Evolutionary conservation across 2,113 vertebrate species (phyloP).

Genomic region (Paramormyrops kingsleyae): DNA sequence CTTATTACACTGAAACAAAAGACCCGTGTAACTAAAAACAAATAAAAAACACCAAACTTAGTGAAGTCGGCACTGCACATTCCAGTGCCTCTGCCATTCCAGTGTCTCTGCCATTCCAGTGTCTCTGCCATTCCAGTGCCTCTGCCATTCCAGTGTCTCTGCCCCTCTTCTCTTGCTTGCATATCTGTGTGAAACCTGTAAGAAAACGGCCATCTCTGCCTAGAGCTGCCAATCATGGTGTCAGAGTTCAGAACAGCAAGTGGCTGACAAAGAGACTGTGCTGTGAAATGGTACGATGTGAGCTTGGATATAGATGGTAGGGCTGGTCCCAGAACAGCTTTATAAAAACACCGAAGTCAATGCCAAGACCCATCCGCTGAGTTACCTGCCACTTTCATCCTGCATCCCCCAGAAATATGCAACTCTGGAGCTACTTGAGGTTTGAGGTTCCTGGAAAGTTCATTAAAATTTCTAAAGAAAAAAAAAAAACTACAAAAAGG

Average conservation of each 20-base stretch:
- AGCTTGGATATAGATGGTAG: background rate
- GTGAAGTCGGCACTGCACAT: background rate
- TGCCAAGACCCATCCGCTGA: background rate
- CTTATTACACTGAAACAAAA: background rate
- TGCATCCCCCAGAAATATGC: background rate
- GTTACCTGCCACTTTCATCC: background rate
- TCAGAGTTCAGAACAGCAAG: background rate
- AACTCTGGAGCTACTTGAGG: background rate
- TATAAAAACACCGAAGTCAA: background rate
- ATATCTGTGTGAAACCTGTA: background rate
- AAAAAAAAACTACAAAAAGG: background rate
- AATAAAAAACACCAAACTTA: background rate
- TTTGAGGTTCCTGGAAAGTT: too few relatives aligned
- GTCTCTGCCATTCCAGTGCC: too few relatives aligned
- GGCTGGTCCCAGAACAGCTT: too few relatives aligned
- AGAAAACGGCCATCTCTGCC: background rate
- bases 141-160: too few relatives aligned
- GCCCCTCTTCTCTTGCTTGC: background rate
- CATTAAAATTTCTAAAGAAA: background rate
- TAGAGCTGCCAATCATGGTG: background rate
- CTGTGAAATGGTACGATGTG: background rate
- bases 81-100: too few relatives aligned
- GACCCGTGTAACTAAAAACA: background rate
- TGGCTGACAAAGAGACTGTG: background rate
- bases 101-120: too few relatives aligned